Conservation (phyloP, 2,113 vertebrate genomes). For the Stomatorhinus ivindoensis region DNA sequence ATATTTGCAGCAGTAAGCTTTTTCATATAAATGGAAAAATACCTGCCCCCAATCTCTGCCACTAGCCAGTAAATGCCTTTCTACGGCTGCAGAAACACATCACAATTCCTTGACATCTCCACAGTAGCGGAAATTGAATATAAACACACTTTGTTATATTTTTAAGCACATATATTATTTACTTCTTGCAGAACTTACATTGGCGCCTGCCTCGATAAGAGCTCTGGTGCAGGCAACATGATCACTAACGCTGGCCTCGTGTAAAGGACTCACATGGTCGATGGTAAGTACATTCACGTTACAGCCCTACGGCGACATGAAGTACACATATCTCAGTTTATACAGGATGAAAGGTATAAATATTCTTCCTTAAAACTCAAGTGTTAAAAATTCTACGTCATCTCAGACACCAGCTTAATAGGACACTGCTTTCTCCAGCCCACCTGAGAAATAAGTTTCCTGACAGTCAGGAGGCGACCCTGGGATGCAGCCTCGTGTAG, state of each 20-base stretch:
- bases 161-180: neutral
- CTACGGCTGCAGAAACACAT: neutral
- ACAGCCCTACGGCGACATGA: slow-evolving; percentile 69
- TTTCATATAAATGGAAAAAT: neutral
- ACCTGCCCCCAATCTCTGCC: neutral
- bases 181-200: slow-evolving; percentile 63
- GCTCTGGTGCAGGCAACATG: slow-evolving; percentile 80
- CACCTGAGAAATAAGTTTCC: slow-evolving; percentile 85
- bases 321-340: neutral
- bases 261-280: slow-evolving; percentile 86
- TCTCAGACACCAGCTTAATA: neutral
- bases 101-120: neutral
- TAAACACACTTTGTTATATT: neutral
- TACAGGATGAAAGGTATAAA: neutral
- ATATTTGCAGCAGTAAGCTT: neutral
- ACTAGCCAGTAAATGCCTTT: neutral
- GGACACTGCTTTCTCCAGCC: neutral
- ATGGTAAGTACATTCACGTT: slow-evolving; percentile 85
- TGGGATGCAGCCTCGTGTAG: slow-evolving; percentile 89
- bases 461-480: slow-evolving; percentile 84
- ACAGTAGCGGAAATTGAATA: neutral
- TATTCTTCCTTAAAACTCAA: neutral
- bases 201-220: slow-evolving; percentile 87
- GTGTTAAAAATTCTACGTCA: neutral
- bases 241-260: slow-evolving; percentile 85